These are phyloP conservation scores for Hydrozoanthus gracilis DNA, from an alignment of 92 coral and sea anemone species.

Conservation along the genomic window DNA sequence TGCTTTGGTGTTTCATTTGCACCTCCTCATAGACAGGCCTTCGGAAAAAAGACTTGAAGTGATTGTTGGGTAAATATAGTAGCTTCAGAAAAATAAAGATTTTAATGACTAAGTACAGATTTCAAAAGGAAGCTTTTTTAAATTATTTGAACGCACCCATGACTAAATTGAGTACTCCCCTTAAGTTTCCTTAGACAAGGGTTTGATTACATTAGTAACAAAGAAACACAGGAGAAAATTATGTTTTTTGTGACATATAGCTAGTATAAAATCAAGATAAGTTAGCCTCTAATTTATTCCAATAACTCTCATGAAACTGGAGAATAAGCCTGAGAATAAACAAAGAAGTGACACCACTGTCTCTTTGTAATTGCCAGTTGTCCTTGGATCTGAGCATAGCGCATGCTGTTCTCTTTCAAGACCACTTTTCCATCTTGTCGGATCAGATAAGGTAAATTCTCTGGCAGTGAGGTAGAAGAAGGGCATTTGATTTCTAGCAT, in stretches of 20 bases:
- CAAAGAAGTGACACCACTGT: constrained; percentile 57
- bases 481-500: constrained; percentile 60
- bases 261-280: constrained; percentile 42
- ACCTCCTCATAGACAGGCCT: neutral
- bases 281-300: constrained; percentile 24
- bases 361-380: constrained; percentile 53
- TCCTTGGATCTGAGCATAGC: constrained; percentile 62
- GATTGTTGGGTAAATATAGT: too few relatives aligned
- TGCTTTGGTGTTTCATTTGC: constrained; percentile 49
- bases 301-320: constrained; percentile 46
- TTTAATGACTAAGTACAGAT: constrained; percentile 30
- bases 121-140: constrained; percentile 23
- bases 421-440: constrained; percentile 25
- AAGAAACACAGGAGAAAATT: constrained; percentile 46
- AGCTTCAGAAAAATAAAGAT: neutral
- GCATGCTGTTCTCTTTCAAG: constrained; percentile 42
- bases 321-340: constrained; percentile 41
- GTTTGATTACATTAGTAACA: too few relatives aligned
- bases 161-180: constrained; percentile 40
- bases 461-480: constrained; percentile 39
- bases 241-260: constrained; percentile 50
- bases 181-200: constrained; percentile 35
- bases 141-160: constrained; percentile 35
- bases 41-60: too few relatives aligned
- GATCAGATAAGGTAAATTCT: constrained; percentile 45